A percentile compares a stretch with the other conserved stretches of the same genome.
Conservation (phyloP, 2,113 vertebrate species). For the Tupaia chinensis region DNA sequence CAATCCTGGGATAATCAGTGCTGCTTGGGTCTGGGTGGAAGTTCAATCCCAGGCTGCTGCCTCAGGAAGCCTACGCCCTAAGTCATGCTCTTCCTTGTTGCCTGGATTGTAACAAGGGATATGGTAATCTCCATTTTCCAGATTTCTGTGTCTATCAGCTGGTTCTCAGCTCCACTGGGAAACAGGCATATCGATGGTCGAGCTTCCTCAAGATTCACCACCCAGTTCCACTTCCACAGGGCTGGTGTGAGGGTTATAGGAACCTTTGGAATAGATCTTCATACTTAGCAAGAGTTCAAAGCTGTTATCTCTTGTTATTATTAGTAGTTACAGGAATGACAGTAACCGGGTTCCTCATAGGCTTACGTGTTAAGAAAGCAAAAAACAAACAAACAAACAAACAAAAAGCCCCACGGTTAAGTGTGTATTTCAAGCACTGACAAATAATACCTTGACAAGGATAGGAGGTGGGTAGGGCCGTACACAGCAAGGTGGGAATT, state of each 20-base stretch:
- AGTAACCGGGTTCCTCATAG: neutral
- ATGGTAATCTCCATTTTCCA: neutral
- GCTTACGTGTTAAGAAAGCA: neutral
- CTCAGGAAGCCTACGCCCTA: neutral
- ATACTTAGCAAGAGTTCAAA: neutral
- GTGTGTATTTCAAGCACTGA: neutral
- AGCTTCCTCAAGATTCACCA: neutral
- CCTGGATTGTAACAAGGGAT: neutral
- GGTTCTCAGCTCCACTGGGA: neutral
- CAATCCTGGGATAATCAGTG: neutral
- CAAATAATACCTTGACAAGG: conserved; percentile 4
- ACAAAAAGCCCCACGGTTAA: neutral
- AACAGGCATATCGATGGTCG: neutral
- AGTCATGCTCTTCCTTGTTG: neutral
- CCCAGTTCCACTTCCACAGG: neutral
- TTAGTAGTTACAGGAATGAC: neutral
- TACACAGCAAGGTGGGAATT: neutral
- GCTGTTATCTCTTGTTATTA: neutral
- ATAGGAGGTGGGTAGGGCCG: conserved; percentile 23
- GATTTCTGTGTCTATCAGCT: neutral
- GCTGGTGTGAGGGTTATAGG: neutral
- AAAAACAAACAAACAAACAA: neutral
- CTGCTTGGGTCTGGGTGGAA: neutral
- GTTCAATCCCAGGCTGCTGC: neutral
- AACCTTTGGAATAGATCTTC: neutral